Percentiles rank a stretch among this genome's conserved stretches.
phyloP scores from a whole-genome alignment of 64 coral and sea anemone species.

The Montipora foliosa region DNA sequence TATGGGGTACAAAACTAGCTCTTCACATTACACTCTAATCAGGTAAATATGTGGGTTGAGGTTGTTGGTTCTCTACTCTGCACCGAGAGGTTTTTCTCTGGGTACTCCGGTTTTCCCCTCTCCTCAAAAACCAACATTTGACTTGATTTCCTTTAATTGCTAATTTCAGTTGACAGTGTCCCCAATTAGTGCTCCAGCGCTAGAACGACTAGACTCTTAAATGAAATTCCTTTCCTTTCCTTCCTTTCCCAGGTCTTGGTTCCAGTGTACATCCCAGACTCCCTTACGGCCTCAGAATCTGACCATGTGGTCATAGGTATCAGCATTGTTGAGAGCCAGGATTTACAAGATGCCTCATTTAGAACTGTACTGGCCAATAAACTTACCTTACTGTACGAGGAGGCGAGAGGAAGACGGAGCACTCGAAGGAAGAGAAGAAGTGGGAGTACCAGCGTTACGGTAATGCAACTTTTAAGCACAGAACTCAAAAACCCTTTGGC shows the following conservation, averaged over 20 bases:
- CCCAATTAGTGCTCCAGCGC: too few species aligned
- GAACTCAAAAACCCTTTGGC: too few species aligned
- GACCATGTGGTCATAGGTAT: conserved; percentile 74
- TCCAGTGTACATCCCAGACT: conserved; percentile 71
- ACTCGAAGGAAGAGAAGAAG: conserved; percentile 76
- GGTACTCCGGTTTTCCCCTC: too few species aligned
- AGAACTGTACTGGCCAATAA: conserved; percentile 73
- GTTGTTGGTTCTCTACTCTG: too few species aligned
- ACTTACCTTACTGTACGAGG: conserved; percentile 72
- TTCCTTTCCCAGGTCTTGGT: conserved; percentile 67
- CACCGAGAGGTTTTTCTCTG: too few species aligned
- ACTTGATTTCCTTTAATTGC: too few species aligned
- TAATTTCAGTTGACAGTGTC: too few species aligned
- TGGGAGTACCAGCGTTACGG: conserved; percentile 84
- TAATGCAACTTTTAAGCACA: background rate
- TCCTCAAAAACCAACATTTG: too few species aligned
- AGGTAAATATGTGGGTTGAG: too few species aligned
- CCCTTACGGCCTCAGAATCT: conserved; percentile 47
- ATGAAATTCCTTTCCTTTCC: background rate
- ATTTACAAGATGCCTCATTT: conserved; percentile 38
- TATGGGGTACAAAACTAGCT: too few species aligned
- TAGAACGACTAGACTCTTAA: too few species aligned
- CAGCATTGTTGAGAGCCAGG: conserved; percentile 12
- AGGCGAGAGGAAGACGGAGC: conserved; percentile 32
- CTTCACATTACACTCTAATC: too few species aligned